A percentile compares a stretch with the other conserved stretches of the same genome.
phyloP scores from a whole-genome alignment of 2,113 vertebrate genomes.

The Sander lucioperca region DNA sequence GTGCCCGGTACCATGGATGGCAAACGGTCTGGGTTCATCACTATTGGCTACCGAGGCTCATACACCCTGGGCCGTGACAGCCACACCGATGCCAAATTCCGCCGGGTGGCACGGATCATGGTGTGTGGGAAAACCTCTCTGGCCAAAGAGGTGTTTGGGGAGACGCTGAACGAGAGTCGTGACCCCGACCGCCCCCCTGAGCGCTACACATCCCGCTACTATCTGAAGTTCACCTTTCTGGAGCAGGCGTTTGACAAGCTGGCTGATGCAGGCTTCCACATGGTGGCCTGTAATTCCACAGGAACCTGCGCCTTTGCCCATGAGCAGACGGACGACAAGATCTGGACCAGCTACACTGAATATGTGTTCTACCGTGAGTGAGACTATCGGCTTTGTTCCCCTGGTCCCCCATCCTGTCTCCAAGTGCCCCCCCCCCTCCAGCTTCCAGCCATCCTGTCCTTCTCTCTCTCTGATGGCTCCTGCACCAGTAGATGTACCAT shows the following conservation, averaged over 20 bases:
- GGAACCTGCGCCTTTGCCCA: constrained; percentile 94
- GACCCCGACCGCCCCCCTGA: constrained; percentile 93
- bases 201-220: constrained; percentile 94
- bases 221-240: constrained; percentile 96
- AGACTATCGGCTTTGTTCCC: constrained; percentile 76
- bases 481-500: constrained; percentile 76
- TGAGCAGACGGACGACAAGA: constrained; percentile 96
- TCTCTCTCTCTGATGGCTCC: constrained; percentile 60
- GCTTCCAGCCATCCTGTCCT: constrained; percentile 66
- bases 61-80: constrained; percentile 94
- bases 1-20: constrained; percentile 72
- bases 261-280: constrained; percentile 93
- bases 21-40: constrained; percentile 92
- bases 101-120: constrained; percentile 93
- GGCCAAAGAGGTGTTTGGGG: constrained; percentile 96
- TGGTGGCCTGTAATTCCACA: constrained; percentile 96
- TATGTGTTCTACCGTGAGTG: constrained; percentile 99
- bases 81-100: constrained; percentile 94
- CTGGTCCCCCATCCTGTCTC: constrained; percentile 56
- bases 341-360: constrained; percentile 99
- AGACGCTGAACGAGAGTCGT: constrained; percentile 94
- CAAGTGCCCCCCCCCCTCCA: constrained; percentile 49
- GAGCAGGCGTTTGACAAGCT: constrained; percentile 96
- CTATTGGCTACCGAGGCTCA: constrained; percentile 93
- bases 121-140: constrained; percentile 94